Conservation (phyloP, 2,888 invertebrate species). For the Acleris literana region DNA sequence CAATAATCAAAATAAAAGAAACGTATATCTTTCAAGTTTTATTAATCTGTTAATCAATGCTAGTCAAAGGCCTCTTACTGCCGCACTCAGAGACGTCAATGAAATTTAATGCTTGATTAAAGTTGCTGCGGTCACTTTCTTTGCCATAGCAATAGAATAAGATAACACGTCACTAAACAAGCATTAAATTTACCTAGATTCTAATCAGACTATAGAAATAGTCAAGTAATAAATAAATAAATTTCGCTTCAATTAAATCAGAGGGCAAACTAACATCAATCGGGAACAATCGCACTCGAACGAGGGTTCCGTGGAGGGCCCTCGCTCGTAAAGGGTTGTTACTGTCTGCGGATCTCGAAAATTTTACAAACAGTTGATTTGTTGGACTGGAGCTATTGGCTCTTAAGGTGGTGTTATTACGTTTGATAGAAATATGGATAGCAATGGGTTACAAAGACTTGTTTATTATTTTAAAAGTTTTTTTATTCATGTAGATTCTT, state of each 20-base stretch:
- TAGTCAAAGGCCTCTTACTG: too few species aligned
- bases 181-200: too few species aligned
- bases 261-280: slow-evolving; percentile 31
- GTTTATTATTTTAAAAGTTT: neutral
- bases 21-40: too few species aligned
- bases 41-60: too few species aligned
- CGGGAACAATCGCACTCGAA: slow-evolving; percentile 47
- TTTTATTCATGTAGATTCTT: too few species aligned
- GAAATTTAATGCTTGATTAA: too few species aligned
- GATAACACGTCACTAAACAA: too few species aligned
- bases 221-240: slow-evolving; percentile 4
- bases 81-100: too few species aligned
- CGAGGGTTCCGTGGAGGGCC: slow-evolving; percentile 49
- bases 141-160: too few species aligned
- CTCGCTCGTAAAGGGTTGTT: slow-evolving; percentile 73
- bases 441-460: neutral
- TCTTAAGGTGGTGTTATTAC: slow-evolving; percentile 48
- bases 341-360: slow-evolving; percentile 58
- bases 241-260: slow-evolving; percentile 15
- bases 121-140: too few species aligned
- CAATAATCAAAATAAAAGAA: too few species aligned
- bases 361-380: slow-evolving; percentile 76
- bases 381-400: slow-evolving; percentile 74
- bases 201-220: neutral
- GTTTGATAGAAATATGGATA: slow-evolving; percentile 39